Evolutionary conservation across 1,140 invertebrate genomes (phyloP), one percentile per base, ranked within the genome.

Genomic region (Colletes latitarsis): DNA sequence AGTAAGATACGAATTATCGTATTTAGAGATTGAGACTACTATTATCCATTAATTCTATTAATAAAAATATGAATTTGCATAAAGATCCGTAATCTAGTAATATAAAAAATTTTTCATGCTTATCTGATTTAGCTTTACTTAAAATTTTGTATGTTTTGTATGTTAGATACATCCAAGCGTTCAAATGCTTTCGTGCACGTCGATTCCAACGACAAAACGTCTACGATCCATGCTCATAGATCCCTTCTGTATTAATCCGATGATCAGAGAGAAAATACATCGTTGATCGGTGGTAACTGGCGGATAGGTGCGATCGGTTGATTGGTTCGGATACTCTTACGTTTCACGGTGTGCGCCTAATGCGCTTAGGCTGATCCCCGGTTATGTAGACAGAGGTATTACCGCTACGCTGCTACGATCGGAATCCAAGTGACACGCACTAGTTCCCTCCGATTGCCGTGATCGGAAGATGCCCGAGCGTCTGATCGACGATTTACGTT

Each of bases 331-430:
- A 53, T 68, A 76, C 78, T 81, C 72, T 76, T 81, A 71, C 19
- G 52, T 41, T 64, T 49, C 74, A 77, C 17, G 17, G 57, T 41
- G 43, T n/a, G 19, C 62, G 41, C 19, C 21, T 82, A 82, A 82
- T 77, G 67, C 80, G 80, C 80, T 82, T 82, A 82, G 41, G 49
- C 19, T 64, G 74, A 82, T 82, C 80, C 58, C 5, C 19, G 4
- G 17, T 41, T 77, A 52, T 66, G 74, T 77, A 82, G 74, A 71
- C 80, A 82, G 49, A 21, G 60, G 74, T 52, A 77, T 77, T 77
- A 77, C 49, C 21, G 19, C 49, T 67, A 60, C 53, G 41, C 17
- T 8, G 49, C 19, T 6, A 4, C 66, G 49, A 69, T 69, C 63
- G 63, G 14, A 49, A 76, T 81, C 39, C 55, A 55, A 71, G 66